These are phyloP conservation scores for Pantelozetes paolii DNA, from an alignment of 2,888 invertebrate species.

Conservation along the genomic window DNA sequence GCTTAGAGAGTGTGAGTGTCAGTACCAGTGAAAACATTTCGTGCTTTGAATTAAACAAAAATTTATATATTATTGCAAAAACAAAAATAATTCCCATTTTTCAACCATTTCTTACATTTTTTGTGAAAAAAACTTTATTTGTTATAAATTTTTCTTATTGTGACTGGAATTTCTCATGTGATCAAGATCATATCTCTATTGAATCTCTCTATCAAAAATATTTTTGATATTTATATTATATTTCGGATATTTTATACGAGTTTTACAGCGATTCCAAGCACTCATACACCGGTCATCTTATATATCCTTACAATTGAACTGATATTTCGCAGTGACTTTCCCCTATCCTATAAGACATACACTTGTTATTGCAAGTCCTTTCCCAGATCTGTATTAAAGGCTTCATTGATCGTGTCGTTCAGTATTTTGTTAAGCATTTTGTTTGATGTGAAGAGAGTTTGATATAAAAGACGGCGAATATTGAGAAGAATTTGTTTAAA, in stretches of 20 bases:
- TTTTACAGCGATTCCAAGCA: too few relatives aligned
- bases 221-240: too few relatives aligned
- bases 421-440: background rate
- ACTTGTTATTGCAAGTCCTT: background rate
- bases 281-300: background rate
- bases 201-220: too few relatives aligned
- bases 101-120: too few relatives aligned
- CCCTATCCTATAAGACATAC: background rate
- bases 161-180: too few relatives aligned
- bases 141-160: too few relatives aligned
- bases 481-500: background rate
- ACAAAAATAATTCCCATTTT: too few relatives aligned
- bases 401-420: background rate
- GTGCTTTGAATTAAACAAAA: slow-evolving; percentile 9
- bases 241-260: too few relatives aligned
- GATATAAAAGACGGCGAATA: background rate
- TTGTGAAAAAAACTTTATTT: too few relatives aligned
- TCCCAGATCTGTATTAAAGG: background rate
- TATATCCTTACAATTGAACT: background rate
- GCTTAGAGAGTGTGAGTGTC: background rate
- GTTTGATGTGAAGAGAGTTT: background rate
- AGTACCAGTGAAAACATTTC: background rate
- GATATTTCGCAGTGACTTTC: too few relatives aligned
- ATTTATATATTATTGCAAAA: background rate
- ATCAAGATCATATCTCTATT: too few relatives aligned